These are phyloP conservation scores for Lineus longissimus DNA, from an alignment of 1,140 invertebrate genomes.

Conservation along the genomic window DNA sequence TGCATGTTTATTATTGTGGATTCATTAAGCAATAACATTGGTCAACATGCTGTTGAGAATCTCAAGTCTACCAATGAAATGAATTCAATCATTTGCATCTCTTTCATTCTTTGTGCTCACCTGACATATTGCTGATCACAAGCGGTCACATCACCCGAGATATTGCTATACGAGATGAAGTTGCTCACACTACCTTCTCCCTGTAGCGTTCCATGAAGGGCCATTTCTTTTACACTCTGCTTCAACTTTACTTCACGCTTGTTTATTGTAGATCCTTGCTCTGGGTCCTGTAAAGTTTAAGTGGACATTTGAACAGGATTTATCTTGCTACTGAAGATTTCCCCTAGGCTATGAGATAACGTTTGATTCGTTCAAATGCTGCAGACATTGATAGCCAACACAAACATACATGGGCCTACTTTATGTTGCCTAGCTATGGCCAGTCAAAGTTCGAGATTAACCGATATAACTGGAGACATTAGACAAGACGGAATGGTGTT, in stretches of 20 bases:
- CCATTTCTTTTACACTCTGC: slow-evolving; percentile 33
- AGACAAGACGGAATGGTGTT: too few species aligned
- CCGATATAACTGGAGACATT: too few species aligned
- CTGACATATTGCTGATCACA: slow-evolving; percentile 49
- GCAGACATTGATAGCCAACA: neutral
- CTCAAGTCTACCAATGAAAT: too few species aligned
- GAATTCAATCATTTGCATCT: too few species aligned
- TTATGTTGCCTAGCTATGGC: too few species aligned
- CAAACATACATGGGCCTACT: neutral
- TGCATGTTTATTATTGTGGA: too few species aligned
- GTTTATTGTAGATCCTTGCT: slow-evolving; percentile 27
- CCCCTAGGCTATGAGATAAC: neutral
- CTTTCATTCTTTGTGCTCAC: slow-evolving; percentile 18
- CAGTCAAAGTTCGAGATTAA: too few species aligned
- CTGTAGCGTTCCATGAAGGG: slow-evolving; percentile 27
- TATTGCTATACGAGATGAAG: slow-evolving; percentile 40
- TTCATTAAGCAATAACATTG: too few species aligned
- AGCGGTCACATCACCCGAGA: slow-evolving; percentile 41
- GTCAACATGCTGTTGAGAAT: too few species aligned
- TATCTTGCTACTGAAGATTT: neutral
- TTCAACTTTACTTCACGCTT: slow-evolving; percentile 26
- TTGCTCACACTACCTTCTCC: slow-evolving; percentile 38
- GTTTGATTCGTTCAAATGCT: neutral
- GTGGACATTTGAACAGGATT: neutral
- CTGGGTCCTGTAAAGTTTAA: slow-evolving; percentile 20